Base-by-base conservation (phyloP, 2,888 invertebrate genomes). In the Ennomos fuscantarius region DNA sequence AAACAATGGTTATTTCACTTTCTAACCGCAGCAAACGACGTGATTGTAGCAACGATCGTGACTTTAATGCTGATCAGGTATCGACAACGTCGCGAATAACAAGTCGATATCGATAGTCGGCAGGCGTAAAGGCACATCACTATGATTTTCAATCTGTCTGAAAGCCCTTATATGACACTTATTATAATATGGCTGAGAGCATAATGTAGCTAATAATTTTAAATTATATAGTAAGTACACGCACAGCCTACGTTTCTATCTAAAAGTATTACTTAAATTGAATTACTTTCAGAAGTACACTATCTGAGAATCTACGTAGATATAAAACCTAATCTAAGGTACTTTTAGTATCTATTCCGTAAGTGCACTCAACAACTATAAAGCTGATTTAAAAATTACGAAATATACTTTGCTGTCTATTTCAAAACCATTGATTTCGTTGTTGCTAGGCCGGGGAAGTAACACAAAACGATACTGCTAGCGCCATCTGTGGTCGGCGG, bases 11-110 rank as follows among this genome's bases (percentile, higher is more conserved):
- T 77, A 82, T 74, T 79, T 78, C 60, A 79, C 82, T 86, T 86
- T 87, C 86, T 82, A 86, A 84, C 85, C 85, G 76, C 84, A 81
- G 72, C 71, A 68, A 72, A 71, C 71, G 70, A 73, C 73, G 63
- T 71, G 75, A 76, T 79, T 75, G 74, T 71, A 68, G 61, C 68
- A 61, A 58, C 55, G 69, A 55, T 72, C 73, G 74, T 75, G 74
- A 74, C 73, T 67, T 15, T 50, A 60, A 62, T 70, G 61, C 53
- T 48, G 53, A 65, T 52, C 42, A 48, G 49, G 41, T 49, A 56
- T 55, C 34, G 45, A 9, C 40, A 12, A n/a, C 15, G 36, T 32
- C 50, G 42, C 54, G 65, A 60, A 61, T 62, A 56, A 31, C 49
- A 60, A 64, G 9, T 39, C 48, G 47, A 55, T 47, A 69, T 66